Evolutionary conservation across 2,888 invertebrate genomes (phyloP).

Genomic region (Drosophila merina): DNA sequence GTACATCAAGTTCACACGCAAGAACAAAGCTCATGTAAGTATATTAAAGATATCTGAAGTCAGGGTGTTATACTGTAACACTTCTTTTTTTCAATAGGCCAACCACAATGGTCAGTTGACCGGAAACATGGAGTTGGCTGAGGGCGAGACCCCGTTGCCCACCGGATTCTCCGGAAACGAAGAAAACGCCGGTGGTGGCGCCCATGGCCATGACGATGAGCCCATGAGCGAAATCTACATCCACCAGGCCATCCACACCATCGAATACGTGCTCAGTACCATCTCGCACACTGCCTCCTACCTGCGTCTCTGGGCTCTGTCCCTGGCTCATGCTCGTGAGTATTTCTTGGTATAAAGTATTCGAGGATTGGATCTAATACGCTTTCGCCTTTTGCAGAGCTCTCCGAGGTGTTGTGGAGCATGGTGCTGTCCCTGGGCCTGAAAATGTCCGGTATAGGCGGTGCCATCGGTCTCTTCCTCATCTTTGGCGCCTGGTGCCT

Average conservation of each 20-base stretch:
- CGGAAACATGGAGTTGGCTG: conserved; percentile 88
- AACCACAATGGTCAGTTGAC: conserved; percentile 87
- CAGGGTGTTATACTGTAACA: neutral
- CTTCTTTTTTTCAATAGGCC: conserved; percentile 42
- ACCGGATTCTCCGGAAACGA: conserved; percentile 57
- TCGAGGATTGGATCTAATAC: neutral
- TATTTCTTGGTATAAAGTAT: conserved; percentile 50
- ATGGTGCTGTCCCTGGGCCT: conserved; percentile 95
- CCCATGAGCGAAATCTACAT: conserved; percentile 94
- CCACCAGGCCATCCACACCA: conserved; percentile 97
- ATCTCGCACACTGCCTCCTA: conserved; percentile 98
- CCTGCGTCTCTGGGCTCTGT: conserved; percentile 97
- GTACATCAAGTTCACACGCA: conserved; percentile 85
- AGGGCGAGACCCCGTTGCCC: conserved; percentile 79
- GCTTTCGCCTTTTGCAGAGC: conserved; percentile 85
- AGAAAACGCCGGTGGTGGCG: conserved; percentile 63
- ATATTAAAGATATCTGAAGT: neutral
- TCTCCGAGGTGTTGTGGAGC: conserved; percentile 95
- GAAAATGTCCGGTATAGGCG: conserved; percentile 86
- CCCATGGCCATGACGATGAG: conserved; percentile 85
- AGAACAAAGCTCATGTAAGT: conserved; percentile 72
- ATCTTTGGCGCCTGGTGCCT: conserved; percentile 96
- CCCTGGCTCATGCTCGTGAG: conserved; percentile 96
- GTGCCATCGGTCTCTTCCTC: conserved; percentile 91
- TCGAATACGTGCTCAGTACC: conserved; percentile 97